Conservation (phyloP, 2,797 vertebrate genomes). For the Scolopax bukidnonensis region DNA sequence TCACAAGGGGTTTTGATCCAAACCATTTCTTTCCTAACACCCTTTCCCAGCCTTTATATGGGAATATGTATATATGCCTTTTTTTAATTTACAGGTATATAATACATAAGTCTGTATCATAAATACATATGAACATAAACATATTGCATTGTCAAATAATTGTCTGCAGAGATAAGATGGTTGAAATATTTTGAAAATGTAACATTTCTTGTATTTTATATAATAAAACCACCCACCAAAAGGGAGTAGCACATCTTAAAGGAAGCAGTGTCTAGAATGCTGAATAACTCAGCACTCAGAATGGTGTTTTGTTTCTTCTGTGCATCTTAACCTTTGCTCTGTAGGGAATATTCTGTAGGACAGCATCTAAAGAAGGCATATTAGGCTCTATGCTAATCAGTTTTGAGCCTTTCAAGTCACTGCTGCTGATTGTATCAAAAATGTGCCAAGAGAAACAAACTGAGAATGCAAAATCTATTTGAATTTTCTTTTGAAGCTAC, state of each 20-base stretch:
- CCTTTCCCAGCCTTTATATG: background rate
- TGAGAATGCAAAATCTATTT: constrained; percentile 40
- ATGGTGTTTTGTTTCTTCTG: constrained; percentile 29
- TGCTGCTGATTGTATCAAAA: constrained; percentile 71
- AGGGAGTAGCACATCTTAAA: background rate
- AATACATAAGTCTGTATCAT: background rate
- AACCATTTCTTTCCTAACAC: background rate
- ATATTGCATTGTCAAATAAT: background rate
- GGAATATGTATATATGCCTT: background rate
- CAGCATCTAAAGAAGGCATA: constrained; percentile 47
- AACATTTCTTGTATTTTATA: background rate
- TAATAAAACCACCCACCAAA: constrained; percentile 37
- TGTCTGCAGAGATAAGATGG: background rate
- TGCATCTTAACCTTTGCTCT: constrained; percentile 64
- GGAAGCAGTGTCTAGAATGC: constrained; percentile 6
- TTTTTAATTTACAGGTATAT: background rate
- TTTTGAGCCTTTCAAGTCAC: constrained; percentile 66
- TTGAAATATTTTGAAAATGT: background rate
- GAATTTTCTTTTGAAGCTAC: constrained; percentile 72
- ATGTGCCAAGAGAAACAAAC: constrained; percentile 72
- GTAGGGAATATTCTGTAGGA: constrained; percentile 58
- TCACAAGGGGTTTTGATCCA: background rate
- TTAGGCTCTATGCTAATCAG: constrained; percentile 72
- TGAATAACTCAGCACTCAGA: constrained; percentile 44
- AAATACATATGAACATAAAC: background rate